These are phyloP conservation scores for Tachina lurida DNA, from an alignment of 2,888 invertebrate genomes.

Conservation along the genomic window DNA sequence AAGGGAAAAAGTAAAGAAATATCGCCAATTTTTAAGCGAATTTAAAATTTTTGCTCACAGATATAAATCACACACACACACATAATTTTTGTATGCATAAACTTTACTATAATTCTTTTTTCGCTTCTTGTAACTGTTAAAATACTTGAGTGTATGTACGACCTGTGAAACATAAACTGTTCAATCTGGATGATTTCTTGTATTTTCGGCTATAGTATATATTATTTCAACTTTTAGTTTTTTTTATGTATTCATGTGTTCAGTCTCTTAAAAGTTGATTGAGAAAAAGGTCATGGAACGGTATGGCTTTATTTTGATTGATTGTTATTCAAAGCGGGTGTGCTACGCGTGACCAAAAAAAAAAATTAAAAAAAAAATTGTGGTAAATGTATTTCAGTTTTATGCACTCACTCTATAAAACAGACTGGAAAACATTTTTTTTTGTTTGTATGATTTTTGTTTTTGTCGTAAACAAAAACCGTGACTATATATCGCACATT, in stretches of 20 bases:
- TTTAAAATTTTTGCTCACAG: not conserved
- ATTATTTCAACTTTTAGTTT: not conserved
- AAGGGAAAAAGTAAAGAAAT: not conserved
- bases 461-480: not conserved
- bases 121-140: not conserved
- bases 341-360: conserved; percentile 18
- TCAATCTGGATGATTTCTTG: conserved; percentile 16
- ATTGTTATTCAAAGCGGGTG: conserved; percentile 58
- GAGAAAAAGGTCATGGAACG: conserved; percentile 30
- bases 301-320: conserved; percentile 62
- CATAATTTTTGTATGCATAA: too few species aligned
- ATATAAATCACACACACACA: not conserved
- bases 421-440: not conserved
- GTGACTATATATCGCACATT: too few species aligned
- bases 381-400: conserved; percentile 12
- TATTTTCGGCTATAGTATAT: not conserved
- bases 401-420: conserved; percentile 10
- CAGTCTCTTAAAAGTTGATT: not conserved
- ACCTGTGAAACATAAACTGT: not conserved
- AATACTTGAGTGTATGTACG: not conserved
- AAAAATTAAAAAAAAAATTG: not conserved
- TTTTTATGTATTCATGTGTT: not conserved
- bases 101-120: too few species aligned
- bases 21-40: not conserved
- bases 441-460: not conserved